These are phyloP conservation scores for Lontra canadensis DNA, from an alignment of 2,113 vertebrate genomes.

Conservation along the genomic window DNA sequence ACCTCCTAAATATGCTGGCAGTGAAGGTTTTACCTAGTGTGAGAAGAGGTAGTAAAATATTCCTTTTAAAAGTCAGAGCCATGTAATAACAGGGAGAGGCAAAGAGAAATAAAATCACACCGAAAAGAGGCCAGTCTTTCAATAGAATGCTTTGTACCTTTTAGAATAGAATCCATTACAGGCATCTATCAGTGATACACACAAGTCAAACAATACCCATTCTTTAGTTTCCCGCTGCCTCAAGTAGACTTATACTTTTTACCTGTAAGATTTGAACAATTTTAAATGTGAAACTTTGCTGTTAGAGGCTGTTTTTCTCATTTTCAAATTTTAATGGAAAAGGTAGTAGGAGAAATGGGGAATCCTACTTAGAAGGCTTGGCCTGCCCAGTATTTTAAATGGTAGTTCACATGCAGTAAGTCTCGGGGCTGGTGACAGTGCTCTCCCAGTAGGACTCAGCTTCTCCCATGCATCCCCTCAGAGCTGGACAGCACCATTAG, in stretches of 20 bases:
- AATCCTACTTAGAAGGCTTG: neutral
- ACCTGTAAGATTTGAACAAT: neutral
- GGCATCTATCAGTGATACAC: neutral
- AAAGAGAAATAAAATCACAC: conserved; percentile 15
- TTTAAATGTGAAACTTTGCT: conserved; percentile 24
- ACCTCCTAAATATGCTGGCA: conserved; percentile 40
- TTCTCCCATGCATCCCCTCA: neutral
- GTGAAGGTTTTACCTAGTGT: conserved; percentile 39
- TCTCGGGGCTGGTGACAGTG: neutral
- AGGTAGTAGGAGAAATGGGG: neutral
- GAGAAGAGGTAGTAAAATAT: conserved; percentile 8
- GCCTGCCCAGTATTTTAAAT: neutral
- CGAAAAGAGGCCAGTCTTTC: neutral
- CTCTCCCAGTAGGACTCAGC: neutral
- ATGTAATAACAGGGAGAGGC: neutral
- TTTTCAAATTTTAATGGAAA: neutral
- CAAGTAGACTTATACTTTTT: neutral
- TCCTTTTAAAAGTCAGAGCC: neutral
- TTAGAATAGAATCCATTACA: conserved; percentile 38
- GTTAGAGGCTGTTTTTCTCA: neutral
- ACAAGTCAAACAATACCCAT: neutral
- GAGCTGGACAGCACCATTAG: neutral
- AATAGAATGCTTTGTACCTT: neutral
- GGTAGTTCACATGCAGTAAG: neutral
- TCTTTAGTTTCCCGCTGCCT: conserved; percentile 15